These are phyloP conservation scores for Akabosia matsudoensis DNA, from an alignment of 1,140 invertebrate genomes.

Conservation along the genomic window DNA sequence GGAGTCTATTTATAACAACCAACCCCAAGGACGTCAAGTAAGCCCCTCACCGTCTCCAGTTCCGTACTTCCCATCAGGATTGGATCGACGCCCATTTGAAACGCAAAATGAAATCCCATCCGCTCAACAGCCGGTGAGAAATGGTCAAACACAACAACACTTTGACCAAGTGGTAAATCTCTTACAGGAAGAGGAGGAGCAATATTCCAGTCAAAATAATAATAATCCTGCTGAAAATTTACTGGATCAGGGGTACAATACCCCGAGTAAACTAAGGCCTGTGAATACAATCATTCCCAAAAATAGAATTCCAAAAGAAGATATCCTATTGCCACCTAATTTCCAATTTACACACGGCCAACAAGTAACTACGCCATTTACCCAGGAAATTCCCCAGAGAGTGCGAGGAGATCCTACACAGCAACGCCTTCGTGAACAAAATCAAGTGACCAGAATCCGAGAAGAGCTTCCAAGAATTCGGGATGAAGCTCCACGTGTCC, in stretches of 20 bases:
- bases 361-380: not conserved
- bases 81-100: conserved; percentile 4
- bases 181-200: conserved; percentile 12
- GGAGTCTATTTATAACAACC: not conserved
- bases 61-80: not conserved
- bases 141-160: not conserved
- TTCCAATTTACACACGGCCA: not conserved
- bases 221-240: not conserved
- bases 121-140: not conserved
- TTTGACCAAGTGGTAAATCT: conserved; percentile 20
- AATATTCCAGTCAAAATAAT: conserved; percentile 1
- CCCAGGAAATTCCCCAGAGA: not conserved
- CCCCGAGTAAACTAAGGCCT: conserved; percentile 28
- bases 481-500: not conserved
- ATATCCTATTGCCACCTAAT: conserved; percentile 27
- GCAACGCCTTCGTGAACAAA: not conserved
- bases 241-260: conserved; percentile 1
- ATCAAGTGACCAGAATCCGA: not conserved
- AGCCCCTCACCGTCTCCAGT: not conserved
- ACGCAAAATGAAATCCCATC: conserved; percentile 1
- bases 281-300: conserved; percentile 34
- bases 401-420: conserved; percentile 1
- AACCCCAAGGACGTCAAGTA: not conserved
- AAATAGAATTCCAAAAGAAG: conserved; percentile 37
- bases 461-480: conserved; percentile 9